Conservation (phyloP, 2,797 vertebrate genomes). For the Hydrocynus forskahlii region DNA sequence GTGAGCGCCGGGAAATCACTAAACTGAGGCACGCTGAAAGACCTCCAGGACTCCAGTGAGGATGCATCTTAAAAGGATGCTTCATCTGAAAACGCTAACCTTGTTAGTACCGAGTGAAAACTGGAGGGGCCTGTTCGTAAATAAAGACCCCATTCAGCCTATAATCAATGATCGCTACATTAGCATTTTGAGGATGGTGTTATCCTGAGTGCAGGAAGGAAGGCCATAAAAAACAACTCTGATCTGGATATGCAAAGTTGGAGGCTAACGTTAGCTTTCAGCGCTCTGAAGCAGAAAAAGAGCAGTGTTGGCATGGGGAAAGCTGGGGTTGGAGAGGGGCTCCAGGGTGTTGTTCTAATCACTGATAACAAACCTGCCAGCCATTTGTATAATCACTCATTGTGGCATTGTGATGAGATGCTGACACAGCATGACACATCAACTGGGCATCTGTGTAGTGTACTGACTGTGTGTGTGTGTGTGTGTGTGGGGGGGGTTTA, state of each 20-base stretch:
- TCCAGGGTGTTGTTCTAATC: background rate
- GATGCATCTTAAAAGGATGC: too few species aligned
- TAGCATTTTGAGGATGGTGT: too few species aligned
- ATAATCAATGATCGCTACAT: too few species aligned
- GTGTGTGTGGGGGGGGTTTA: background rate
- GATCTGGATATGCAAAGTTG: background rate
- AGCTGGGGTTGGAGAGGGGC: background rate
- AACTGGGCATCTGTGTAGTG: background rate
- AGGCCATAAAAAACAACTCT: background rate
- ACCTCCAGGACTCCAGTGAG: background rate
- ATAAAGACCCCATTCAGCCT: too few species aligned
- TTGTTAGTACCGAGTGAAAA: too few species aligned
- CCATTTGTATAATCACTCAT: background rate
- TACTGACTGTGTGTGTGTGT: background rate
- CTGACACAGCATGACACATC: conserved; percentile 10
- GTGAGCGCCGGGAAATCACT: background rate
- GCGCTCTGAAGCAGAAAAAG: background rate
- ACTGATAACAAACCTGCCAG: background rate
- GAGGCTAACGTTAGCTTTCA: background rate
- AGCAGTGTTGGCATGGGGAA: background rate
- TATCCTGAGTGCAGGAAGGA: too few species aligned
- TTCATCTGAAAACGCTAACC: background rate
- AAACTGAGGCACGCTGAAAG: background rate
- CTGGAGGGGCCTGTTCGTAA: too few species aligned
- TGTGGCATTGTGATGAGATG: background rate